Percentiles rank a stretch among this genome's conserved stretches.
phyloP scores from a whole-genome alignment of 1,140 invertebrate species.

The Eriocheir sinensis region DNA sequence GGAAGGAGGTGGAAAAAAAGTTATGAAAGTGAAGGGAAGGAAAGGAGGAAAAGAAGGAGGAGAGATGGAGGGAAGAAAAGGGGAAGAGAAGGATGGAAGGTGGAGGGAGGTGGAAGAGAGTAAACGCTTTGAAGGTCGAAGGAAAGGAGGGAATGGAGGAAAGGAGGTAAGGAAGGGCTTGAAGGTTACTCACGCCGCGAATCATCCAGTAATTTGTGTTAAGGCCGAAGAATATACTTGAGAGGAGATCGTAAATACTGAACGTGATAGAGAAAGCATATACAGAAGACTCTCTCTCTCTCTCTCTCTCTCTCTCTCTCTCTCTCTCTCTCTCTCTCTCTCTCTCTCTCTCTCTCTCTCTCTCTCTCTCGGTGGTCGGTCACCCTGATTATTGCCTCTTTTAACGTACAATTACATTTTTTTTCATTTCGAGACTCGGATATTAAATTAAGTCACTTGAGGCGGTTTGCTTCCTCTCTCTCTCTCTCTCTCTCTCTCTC shows the following conservation, averaged over 20 bases:
- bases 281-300: constrained; percentile 2
- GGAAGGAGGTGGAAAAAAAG: neutral
- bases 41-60: neutral
- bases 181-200: neutral
- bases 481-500: constrained; percentile 47
- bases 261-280: neutral
- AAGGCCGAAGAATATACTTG: neutral
- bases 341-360: constrained; percentile 50
- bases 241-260: neutral
- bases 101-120: too few relatives aligned
- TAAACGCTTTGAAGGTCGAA: too few relatives aligned
- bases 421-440: constrained; percentile 4
- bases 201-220: neutral
- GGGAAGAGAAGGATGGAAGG: neutral
- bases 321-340: constrained; percentile 44
- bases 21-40: neutral
- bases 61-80: neutral
- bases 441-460: constrained; percentile 19
- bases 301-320: neutral
- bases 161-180: neutral
- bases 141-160: neutral
- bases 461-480: neutral
- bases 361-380: constrained; percentile 11
- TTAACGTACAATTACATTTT: constrained; percentile 8
- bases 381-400: constrained; percentile 1